These are phyloP conservation scores for Bombyx mori DNA, from an alignment of 1,140 invertebrate species.

Conservation along the genomic window DNA sequence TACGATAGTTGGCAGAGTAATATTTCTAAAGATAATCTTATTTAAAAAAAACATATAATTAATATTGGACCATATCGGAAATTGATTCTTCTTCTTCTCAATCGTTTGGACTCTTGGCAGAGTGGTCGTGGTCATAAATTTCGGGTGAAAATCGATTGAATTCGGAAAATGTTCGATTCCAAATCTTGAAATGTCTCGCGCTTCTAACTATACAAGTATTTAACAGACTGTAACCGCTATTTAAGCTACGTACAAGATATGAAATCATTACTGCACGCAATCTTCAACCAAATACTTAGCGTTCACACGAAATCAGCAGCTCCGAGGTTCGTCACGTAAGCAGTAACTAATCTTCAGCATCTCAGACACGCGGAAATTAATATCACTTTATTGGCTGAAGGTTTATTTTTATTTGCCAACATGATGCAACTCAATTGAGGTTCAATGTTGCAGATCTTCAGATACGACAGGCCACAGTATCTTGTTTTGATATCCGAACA, in stretches of 20 bases:
- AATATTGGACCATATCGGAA: too few relatives aligned
- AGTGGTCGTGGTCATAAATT: not conserved
- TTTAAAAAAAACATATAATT: too few relatives aligned
- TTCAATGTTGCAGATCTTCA: constrained; percentile 5
- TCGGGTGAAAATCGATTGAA: too few relatives aligned
- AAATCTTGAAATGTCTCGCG: too few relatives aligned
- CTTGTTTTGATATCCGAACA: not conserved
- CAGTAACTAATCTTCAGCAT: not conserved
- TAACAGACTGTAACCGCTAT: too few relatives aligned
- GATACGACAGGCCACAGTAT: not conserved
- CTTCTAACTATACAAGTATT: too few relatives aligned
- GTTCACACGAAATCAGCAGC: constrained; percentile 5
- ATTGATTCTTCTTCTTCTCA: too few relatives aligned
- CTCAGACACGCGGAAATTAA: constrained; percentile 5
- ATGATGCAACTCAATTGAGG: not conserved
- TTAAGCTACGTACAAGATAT: not conserved
- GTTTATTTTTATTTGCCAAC: constrained; percentile 4
- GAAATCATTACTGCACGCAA: not conserved
- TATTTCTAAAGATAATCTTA: too few relatives aligned
- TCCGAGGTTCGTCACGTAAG: not conserved
- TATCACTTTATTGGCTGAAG: constrained; percentile 4
- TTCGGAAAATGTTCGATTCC: too few relatives aligned
- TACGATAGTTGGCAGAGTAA: too few relatives aligned
- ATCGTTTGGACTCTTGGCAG: too few relatives aligned
- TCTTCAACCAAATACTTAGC: not conserved